Evolutionary conservation across 53 echinoderm and acorn worm species (phyloP), one percentile per base, ranked within the genome.

Genomic region (Patiria pectinifera): DNA sequence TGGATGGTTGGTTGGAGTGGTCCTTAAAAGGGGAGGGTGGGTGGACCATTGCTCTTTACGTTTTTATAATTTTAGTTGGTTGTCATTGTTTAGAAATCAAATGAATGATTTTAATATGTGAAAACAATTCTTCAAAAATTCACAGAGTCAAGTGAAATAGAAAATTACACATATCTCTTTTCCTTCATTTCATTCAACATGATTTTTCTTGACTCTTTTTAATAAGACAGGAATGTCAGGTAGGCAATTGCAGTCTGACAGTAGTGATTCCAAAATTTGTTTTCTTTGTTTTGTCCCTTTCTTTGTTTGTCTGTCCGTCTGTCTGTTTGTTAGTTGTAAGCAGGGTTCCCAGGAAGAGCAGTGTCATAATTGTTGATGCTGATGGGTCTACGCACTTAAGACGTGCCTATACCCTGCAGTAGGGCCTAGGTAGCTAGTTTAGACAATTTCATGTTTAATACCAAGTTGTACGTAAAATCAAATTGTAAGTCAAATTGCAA

Each of bases 301-400:
- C 24, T 84, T 35, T 43, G 53, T 60, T 21, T 21, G 46, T 18
- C 13, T 47, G 80, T 80, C 47, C 4, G 46, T 80, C 46, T 80
- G 35, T 26, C 13, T 15, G 15, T 35, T 48, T 19, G 47, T n/a
- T 0, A 7, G 21, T 48, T 45, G 48, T 81, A 26, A 7, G 11
- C 47, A 69, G 85, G 85, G 85, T 84, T 45, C 85, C 69, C 85
- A 84, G 85, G 85, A 85, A 85, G 85, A 85, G 85, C 66, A 85
- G 85, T 45, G 44, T 84, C 84, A 53, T 84, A 59, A 1, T 35
- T 83, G 66, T 84, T 66, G 84, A 66, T 84, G 46, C 63, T 69
- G 83, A 83, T 62, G 62, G 83, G 83, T 83, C 83, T 83, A 25
- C 25, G 83, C 26, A 83, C 62, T 69, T 69, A 26, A 45, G 19